Conservation (phyloP, 2,113 vertebrate species). For the Equus quagga region DNA sequence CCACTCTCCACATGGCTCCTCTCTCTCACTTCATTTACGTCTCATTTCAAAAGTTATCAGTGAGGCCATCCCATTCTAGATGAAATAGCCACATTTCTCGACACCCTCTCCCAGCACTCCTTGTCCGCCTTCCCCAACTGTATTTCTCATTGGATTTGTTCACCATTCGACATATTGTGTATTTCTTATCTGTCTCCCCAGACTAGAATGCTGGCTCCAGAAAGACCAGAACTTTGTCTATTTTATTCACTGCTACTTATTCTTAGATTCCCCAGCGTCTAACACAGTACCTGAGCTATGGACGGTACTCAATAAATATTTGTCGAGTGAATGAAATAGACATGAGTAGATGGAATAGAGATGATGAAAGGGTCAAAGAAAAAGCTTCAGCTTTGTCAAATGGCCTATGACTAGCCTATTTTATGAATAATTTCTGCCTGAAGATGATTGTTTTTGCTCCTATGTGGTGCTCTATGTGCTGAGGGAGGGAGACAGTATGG, state of each 20-base stretch:
- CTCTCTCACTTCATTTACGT: not conserved
- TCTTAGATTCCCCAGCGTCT: conserved; percentile 29
- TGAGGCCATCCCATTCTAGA: not conserved
- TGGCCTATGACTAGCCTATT: not conserved
- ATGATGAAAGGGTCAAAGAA: not conserved
- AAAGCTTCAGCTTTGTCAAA: not conserved
- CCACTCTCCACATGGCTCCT: not conserved
- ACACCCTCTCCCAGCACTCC: not conserved
- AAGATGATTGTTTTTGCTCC: not conserved
- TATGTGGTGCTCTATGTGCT: not conserved
- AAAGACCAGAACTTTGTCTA: not conserved
- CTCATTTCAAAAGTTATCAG: not conserved
- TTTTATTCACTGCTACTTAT: not conserved
- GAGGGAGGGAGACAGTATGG: not conserved
- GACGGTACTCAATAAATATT: not conserved
- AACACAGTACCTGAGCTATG: not conserved
- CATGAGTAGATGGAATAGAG: not conserved
- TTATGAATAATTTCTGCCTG: not conserved
- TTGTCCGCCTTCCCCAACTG: not conserved
- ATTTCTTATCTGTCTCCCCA: not conserved
- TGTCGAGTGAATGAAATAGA: not conserved
- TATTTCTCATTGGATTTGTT: not conserved
- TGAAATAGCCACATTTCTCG: not conserved
- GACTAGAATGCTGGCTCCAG: not conserved
- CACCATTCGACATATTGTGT: not conserved